Evolutionary conservation across 2,797 vertebrate genomes (phyloP).

Genomic region (Poecilia velifera): DNA sequence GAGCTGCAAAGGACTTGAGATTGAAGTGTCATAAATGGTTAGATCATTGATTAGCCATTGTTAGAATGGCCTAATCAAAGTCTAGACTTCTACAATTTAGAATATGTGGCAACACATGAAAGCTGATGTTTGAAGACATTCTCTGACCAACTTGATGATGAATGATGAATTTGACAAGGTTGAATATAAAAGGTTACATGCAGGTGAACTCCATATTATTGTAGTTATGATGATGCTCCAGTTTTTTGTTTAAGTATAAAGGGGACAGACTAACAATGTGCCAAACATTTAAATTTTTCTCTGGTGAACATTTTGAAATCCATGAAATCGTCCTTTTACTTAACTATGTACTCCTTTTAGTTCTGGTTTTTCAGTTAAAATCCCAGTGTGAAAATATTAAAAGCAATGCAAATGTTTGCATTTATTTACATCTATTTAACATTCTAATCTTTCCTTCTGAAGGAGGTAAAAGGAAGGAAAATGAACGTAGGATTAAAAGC

Average conservation of each 20-base stretch:
- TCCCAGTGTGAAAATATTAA: background rate
- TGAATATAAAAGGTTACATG: no score
- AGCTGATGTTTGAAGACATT: background rate
- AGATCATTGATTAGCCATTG: background rate
- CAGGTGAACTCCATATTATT: background rate
- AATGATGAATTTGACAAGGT: no score
- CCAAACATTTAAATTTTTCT: background rate
- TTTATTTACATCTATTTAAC: background rate
- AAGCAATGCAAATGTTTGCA: background rate
- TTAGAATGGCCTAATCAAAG: background rate
- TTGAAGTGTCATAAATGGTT: background rate
- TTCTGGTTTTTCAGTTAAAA: background rate
- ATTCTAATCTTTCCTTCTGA: conserved; percentile 21
- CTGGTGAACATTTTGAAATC: background rate
- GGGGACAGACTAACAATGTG: background rate
- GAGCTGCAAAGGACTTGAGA: background rate
- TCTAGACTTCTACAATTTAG: background rate
- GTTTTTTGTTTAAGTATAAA: background rate
- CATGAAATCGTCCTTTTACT: background rate
- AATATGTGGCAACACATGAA: background rate
- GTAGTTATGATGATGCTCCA: background rate
- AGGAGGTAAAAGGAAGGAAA: background rate
- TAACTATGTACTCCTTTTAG: background rate
- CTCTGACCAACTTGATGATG: background rate
- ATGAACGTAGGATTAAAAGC: conserved; percentile 8